These are phyloP conservation scores for Rotaria macrura DNA, from an alignment of 2,888 invertebrate species.

Conservation along the genomic window DNA sequence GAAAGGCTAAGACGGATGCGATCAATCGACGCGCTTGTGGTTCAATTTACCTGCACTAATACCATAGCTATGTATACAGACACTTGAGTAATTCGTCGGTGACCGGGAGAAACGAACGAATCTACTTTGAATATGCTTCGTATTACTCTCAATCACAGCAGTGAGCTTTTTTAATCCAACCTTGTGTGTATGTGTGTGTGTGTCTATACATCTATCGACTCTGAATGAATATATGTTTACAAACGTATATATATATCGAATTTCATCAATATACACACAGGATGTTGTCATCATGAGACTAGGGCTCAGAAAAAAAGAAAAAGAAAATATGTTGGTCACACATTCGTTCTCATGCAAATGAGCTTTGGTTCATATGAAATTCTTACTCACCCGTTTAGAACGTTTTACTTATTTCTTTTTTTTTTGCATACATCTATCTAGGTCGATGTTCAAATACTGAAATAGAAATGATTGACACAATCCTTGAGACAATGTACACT, in stretches of 20 bases:
- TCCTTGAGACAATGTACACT: not conserved
- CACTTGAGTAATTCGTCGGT: conserved; percentile 8
- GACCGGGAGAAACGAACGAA: not conserved
- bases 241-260: not conserved
- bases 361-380: not conserved
- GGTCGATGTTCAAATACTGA: not conserved
- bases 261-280: not conserved
- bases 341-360: conserved; percentile 3
- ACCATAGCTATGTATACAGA: not conserved
- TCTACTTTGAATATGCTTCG: conserved; percentile 1
- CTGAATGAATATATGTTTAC: conserved; percentile 1
- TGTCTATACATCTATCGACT: conserved; percentile 15
- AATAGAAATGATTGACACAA: not conserved
- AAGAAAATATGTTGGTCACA: not conserved
- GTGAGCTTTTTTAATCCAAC: conserved; percentile 12
- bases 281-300: conserved; percentile 1
- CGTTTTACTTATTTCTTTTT: not conserved
- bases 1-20: conserved; percentile 15
- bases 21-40: conserved; percentile 16
- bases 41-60: conserved; percentile 23
- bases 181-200: not conserved
- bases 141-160: conserved; percentile 3
- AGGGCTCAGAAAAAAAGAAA: not conserved
- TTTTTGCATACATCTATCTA: not conserved
- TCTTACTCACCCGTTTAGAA: not conserved